Percentiles rank a stretch among this genome's conserved stretches.
phyloP scores from a whole-genome alignment of 2,888 invertebrate species.

The Troides helena region DNA sequence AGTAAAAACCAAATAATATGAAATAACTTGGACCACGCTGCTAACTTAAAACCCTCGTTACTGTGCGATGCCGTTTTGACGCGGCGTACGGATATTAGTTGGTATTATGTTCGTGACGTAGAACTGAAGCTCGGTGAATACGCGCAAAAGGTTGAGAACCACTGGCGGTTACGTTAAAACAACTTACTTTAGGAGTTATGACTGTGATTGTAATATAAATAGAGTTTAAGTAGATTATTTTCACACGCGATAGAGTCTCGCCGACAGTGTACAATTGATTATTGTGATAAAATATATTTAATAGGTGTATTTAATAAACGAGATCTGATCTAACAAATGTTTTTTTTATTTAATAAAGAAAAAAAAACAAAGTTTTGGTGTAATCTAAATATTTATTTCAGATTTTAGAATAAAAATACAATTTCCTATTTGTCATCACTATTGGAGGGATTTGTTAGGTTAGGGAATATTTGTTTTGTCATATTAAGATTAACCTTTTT shows the following conservation, averaged over 20 bases:
- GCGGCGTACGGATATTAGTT: background rate
- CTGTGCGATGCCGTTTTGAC: background rate
- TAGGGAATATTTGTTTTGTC: too few species aligned
- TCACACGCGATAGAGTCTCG: constrained; percentile 5
- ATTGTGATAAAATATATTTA: constrained; percentile 27
- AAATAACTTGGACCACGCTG: constrained; percentile 2
- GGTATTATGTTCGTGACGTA: background rate
- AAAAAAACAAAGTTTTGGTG: background rate
- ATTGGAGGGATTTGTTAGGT: background rate
- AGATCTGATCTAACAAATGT: background rate
- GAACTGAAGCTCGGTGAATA: background rate
- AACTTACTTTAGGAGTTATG: constrained; percentile 2
- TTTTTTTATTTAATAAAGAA: background rate
- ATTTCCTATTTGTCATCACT: background rate
- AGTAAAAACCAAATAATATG: constrained; percentile 13
- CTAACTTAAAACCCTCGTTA: background rate
- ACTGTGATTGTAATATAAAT: constrained; percentile 28
- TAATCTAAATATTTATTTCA: background rate
- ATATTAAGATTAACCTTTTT: too few species aligned
- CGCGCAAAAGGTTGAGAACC: background rate
- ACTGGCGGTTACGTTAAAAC: background rate
- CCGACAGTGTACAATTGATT: constrained; percentile 16
- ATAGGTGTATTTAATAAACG: constrained; percentile 23
- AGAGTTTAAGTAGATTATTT: constrained; percentile 18
- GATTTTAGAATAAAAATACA: background rate